phyloP scores from a whole-genome alignment of 2,797 vertebrate species.

The Sebastes trivittatus region DNA sequence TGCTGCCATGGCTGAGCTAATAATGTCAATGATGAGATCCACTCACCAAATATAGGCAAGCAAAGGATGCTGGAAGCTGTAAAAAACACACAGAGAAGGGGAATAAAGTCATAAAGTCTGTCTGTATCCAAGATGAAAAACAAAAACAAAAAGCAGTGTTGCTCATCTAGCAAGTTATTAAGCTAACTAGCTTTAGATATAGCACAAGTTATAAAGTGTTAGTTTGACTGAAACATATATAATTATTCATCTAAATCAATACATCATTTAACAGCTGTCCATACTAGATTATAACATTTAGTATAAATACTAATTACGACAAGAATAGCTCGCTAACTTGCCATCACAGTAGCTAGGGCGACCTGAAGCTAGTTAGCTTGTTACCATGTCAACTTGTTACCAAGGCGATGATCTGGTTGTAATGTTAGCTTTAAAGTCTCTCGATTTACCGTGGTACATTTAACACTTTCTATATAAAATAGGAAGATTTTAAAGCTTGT shows the following conservation, averaged over 20 bases:
- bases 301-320: neutral
- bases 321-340: neutral
- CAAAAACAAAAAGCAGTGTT: neutral
- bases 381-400: slow-evolving; percentile 29
- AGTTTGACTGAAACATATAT: neutral
- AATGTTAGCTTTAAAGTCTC: neutral
- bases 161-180: neutral
- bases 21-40: slow-evolving; percentile 18
- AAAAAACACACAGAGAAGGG: slow-evolving; percentile 14
- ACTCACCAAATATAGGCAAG: slow-evolving; percentile 8
- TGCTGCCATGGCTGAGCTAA: slow-evolving; percentile 83
- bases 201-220: neutral
- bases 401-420: neutral
- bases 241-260: neutral
- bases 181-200: neutral
- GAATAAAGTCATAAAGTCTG: slow-evolving; percentile 33
- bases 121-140: slow-evolving; percentile 7
- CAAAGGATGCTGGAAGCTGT: slow-evolving; percentile 34
- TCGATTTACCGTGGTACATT: neutral
- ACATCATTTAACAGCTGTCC: neutral
- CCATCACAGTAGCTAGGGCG: neutral
- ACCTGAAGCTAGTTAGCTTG: slow-evolving; percentile 42
- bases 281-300: neutral
- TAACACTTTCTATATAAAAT: neutral
- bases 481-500: neutral